phyloP scores from a whole-genome alignment of 2,113 vertebrate species.

The Indicator indicator region DNA sequence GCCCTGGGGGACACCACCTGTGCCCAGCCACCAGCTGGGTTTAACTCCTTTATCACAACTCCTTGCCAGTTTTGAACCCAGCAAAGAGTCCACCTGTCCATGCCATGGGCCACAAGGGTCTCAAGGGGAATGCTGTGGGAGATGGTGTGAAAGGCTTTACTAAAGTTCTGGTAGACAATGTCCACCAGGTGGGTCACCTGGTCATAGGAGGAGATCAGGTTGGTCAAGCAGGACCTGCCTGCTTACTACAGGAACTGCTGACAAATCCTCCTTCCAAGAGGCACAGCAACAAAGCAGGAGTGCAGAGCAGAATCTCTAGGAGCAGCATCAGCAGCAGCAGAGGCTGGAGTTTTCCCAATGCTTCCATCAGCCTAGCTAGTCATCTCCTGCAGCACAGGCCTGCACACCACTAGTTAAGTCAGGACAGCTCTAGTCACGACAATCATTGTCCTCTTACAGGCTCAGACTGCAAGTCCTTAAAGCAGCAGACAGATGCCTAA shows the following conservation, averaged over 20 bases:
- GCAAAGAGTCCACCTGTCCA: no score
- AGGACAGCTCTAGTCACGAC: neutral
- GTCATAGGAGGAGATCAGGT: no score
- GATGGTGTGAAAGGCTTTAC: no score
- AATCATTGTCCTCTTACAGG: neutral
- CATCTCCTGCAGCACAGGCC: neutral
- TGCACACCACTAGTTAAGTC: rapidly evolving
- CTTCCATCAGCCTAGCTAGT: neutral
- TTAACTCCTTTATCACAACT: no score
- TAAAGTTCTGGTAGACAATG: no score
- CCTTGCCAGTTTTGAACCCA: no score
- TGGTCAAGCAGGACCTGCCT: no score
- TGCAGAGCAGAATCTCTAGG: neutral
- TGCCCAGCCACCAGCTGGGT: no score
- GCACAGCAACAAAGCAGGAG: neutral
- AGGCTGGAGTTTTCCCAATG: neutral
- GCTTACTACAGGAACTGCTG: neutral
- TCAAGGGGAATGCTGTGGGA: no score
- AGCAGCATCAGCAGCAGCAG: neutral
- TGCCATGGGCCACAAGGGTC: no score
- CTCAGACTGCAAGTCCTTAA: neutral
- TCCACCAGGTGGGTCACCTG: no score
- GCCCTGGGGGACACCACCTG: no score
- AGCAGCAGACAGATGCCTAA: neutral
- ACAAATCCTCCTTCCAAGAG: neutral